A percentile compares a stretch with the other conserved stretches of the same genome.
These are phyloP conservation scores for Choristoneura fumiferana DNA, from an alignment of 1,140 invertebrate genomes.

Conservation along the genomic window DNA sequence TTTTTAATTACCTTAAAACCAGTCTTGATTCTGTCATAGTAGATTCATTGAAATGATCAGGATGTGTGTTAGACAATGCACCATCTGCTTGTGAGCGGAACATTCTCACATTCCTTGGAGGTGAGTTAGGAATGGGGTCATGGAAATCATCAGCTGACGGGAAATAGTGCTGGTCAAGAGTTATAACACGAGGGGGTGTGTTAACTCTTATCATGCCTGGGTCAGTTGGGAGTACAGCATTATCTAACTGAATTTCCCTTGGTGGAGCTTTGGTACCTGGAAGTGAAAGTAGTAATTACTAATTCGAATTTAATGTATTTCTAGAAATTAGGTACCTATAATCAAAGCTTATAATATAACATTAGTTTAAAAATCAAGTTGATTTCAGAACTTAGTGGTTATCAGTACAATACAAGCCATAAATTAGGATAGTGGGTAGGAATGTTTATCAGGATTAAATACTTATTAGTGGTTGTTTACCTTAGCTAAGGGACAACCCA, in stretches of 20 bases:
- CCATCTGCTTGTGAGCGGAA: conserved; percentile 59
- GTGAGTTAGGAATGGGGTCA: conserved; percentile 46
- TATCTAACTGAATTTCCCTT: conserved; percentile 90
- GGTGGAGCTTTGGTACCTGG: conserved; percentile 88
- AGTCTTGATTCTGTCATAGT: conserved; percentile 69
- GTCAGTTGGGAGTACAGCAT: conserved; percentile 86
- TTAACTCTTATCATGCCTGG: conserved; percentile 86
- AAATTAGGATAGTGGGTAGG: too few relatives aligned
- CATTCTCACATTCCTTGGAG: conserved; percentile 48
- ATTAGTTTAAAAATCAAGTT: too few relatives aligned
- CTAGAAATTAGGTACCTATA: too few relatives aligned
- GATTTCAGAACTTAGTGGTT: too few relatives aligned
- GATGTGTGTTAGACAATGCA: conserved; percentile 48
- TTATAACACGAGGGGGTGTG: conserved; percentile 90
- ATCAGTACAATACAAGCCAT: too few relatives aligned
- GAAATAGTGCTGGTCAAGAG: conserved; percentile 89
- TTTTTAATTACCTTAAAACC: conserved; percentile 55
- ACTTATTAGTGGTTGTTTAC: too few relatives aligned
- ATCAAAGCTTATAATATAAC: too few relatives aligned
- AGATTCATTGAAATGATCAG: conserved; percentile 66
- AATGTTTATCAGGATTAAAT: too few relatives aligned
- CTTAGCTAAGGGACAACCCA: too few relatives aligned
- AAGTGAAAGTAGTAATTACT: conserved; percentile 24
- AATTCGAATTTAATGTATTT: too few relatives aligned
- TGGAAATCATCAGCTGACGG: conserved; percentile 84